phyloP scores from a whole-genome alignment of 2,113 vertebrate genomes.

The Neodon shergylaensis region DNA sequence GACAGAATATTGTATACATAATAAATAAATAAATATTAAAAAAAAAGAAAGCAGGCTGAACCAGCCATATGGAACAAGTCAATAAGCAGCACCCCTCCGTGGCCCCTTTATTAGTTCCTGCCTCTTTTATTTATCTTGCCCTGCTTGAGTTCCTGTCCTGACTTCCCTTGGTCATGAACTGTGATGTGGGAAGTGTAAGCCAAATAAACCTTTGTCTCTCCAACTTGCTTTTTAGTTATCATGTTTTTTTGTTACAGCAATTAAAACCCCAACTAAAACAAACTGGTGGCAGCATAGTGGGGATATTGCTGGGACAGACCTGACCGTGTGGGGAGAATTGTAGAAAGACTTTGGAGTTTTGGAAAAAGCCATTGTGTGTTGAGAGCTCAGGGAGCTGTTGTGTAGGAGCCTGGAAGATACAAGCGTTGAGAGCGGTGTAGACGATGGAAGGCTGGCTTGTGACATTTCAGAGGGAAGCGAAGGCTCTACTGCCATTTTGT shows the following conservation, averaged over 20 bases:
- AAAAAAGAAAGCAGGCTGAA: background rate
- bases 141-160: background rate
- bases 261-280: background rate
- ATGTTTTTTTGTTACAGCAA: background rate
- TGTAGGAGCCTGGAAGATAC: background rate
- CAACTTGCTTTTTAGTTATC: background rate
- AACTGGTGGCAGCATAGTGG: background rate
- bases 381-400: background rate
- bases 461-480: background rate
- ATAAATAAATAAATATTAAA: no score
- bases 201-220: background rate
- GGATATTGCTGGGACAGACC: background rate
- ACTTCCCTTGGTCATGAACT: background rate
- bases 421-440: background rate
- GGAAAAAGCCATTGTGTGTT: background rate
- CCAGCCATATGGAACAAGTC: background rate
- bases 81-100: background rate
- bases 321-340: background rate
- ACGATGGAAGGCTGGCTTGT: background rate
- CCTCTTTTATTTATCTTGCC: background rate
- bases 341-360: background rate
- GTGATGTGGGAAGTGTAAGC: background rate
- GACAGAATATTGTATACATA: no score
- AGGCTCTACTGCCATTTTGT: background rate
- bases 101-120: background rate